These are phyloP conservation scores for Berghia stephanieae DNA, from an alignment of 1,140 invertebrate species.

Conservation along the genomic window DNA sequence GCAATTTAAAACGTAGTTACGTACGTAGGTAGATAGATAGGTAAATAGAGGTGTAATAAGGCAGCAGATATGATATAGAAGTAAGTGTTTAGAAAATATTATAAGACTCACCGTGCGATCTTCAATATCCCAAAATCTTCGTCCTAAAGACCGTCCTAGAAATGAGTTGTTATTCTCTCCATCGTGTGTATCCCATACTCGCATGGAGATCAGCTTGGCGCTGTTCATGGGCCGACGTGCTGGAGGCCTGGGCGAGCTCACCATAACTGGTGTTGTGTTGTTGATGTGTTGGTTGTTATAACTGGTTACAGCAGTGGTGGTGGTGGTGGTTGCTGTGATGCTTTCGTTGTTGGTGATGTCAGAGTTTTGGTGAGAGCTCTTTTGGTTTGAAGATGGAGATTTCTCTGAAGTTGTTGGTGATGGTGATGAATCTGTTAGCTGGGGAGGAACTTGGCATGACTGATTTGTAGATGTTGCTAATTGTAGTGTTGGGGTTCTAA, in stretches of 20 bases:
- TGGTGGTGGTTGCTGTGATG: neutral
- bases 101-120: constrained; percentile 25
- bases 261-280: constrained; percentile 17
- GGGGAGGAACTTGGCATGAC: neutral
- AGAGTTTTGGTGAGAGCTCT: neutral
- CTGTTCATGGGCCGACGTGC: constrained; percentile 16
- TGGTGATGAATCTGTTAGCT: neutral
- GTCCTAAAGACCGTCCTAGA: neutral
- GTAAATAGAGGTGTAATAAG: neutral
- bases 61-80: too few relatives aligned
- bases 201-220: constrained; percentile 35
- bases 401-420: neutral
- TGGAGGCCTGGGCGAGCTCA: neutral
- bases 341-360: neutral
- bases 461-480: neutral
- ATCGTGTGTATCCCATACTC: constrained; percentile 38
- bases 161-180: constrained; percentile 30
- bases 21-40: neutral
- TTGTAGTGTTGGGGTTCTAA: neutral
- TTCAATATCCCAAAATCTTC: constrained; percentile 33
- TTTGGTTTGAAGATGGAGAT: too few relatives aligned
- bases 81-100: neutral
- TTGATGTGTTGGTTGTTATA: neutral
- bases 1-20: neutral
- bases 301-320: neutral